A percentile compares a stretch with the other conserved stretches of the same genome.
Evolutionary conservation across 2,888 invertebrate genomes (phyloP).

Genomic region (Melikaiella ostensackeni): DNA sequence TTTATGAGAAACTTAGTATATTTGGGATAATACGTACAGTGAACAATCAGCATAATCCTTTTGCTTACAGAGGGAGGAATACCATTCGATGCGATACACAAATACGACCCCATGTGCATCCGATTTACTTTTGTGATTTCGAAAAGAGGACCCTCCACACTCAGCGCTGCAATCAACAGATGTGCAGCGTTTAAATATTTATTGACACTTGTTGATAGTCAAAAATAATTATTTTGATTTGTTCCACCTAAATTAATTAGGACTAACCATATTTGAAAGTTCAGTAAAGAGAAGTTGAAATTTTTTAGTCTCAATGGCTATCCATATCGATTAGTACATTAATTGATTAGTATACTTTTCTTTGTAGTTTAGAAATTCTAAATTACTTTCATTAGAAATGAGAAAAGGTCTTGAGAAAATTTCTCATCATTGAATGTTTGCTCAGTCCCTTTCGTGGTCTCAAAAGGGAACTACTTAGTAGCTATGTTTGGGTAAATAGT

Average conservation of each 20-base stretch:
- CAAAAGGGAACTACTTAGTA: neutral
- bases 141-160: conserved; percentile 81
- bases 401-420: neutral
- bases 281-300: too few species aligned
- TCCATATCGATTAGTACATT: too few species aligned
- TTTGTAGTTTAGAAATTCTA: too few species aligned
- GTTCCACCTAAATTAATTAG: neutral
- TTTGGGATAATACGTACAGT: conserved; percentile 75
- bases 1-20: conserved; percentile 6
- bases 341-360: too few species aligned
- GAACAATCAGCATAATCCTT: conserved; percentile 77
- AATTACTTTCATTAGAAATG: too few species aligned
- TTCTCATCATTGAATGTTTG: neutral
- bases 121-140: conserved; percentile 76
- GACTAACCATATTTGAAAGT: too few species aligned
- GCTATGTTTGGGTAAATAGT: neutral
- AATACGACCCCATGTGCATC: conserved; percentile 78
- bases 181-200: conserved; percentile 48
- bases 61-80: conserved; percentile 79
- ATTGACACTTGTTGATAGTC: conserved; percentile 3
- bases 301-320: too few species aligned
- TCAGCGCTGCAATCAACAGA: conserved; percentile 79
- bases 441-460: neutral
- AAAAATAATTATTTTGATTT: neutral
- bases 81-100: conserved; percentile 78